A percentile compares a stretch with the other conserved stretches of the same genome.
Conservation (phyloP, 1,140 invertebrate species). For the Neodiprion lecontei region DNA sequence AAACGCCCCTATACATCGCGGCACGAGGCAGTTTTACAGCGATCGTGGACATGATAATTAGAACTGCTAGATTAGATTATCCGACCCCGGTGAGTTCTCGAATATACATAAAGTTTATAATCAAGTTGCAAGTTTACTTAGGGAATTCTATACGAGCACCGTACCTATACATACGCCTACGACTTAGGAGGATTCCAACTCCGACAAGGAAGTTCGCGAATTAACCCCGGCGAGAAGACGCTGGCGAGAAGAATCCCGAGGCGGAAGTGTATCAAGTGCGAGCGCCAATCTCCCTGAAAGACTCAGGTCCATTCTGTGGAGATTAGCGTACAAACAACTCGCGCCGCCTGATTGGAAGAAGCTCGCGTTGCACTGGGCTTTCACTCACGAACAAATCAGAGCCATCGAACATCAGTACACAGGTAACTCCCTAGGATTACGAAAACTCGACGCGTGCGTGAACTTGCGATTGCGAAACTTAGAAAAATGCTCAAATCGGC, state of each 20-base stretch:
- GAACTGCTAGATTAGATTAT: slow-evolving; percentile 71
- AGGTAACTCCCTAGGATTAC: slow-evolving; percentile 58
- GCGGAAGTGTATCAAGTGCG: slow-evolving; percentile 44
- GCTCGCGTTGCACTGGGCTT: slow-evolving; percentile 74
- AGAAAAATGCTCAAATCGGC: not conserved
- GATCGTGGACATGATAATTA: slow-evolving; percentile 85
- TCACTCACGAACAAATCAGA: slow-evolving; percentile 75
- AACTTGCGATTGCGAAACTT: not conserved
- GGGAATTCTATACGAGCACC: too few species aligned
- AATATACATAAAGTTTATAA: slow-evolving; percentile 5
- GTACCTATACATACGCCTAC: slow-evolving; percentile 26
- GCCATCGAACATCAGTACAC: slow-evolving; percentile 81
- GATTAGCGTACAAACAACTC: slow-evolving; percentile 73
- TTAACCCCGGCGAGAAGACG: slow-evolving; percentile 43
- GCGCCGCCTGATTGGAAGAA: slow-evolving; percentile 74
- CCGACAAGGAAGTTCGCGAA: slow-evolving; percentile 46
- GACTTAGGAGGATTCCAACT: slow-evolving; percentile 48
- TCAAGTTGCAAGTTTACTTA: not conserved
- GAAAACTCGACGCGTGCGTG: not conserved
- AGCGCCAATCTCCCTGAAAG: slow-evolving; percentile 46
- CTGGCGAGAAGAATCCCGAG: slow-evolving; percentile 42
- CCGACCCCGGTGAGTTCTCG: slow-evolving; percentile 38
- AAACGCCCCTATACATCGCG: slow-evolving; percentile 74
- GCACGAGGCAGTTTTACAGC: slow-evolving; percentile 83
- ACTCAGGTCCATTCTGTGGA: slow-evolving; percentile 68